Evolutionary conservation across 2,797 vertebrate genomes (phyloP).

Genomic region (Vultur gryphus): DNA sequence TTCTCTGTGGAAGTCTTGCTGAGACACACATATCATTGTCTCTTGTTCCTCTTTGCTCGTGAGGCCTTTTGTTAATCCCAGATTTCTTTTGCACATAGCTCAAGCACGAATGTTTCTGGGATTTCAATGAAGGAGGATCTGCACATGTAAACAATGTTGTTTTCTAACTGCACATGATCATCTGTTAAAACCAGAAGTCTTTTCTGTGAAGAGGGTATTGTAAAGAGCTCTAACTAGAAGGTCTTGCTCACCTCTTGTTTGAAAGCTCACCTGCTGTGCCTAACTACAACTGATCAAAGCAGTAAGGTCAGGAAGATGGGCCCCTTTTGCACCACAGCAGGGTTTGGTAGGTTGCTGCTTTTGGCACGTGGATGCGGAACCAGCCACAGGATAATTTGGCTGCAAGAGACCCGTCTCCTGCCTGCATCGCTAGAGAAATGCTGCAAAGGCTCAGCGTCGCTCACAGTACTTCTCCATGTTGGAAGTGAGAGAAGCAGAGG

Average conservation of each 20-base stretch:
- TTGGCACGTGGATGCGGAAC: not conserved
- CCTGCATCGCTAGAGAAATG: not conserved
- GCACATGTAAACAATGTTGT: not conserved
- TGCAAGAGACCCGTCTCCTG: not conserved
- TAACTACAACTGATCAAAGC: not conserved
- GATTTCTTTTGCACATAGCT: not conserved
- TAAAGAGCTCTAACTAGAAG: not conserved
- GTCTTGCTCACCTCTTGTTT: not conserved
- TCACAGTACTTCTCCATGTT: not conserved
- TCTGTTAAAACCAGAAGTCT: not conserved
- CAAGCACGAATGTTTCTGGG: not conserved
- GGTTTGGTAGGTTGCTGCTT: not conserved
- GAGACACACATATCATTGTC: slow-evolving; percentile 22
- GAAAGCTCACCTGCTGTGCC: not conserved
- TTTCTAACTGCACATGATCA: not conserved
- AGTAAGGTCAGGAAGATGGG: not conserved
- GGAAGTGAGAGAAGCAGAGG: not conserved
- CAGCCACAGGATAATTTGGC: not conserved
- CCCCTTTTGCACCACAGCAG: not conserved
- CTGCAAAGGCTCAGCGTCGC: not conserved
- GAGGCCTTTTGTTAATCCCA: not conserved
- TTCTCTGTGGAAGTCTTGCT: slow-evolving; percentile 24
- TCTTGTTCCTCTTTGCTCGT: not conserved
- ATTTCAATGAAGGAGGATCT: not conserved
- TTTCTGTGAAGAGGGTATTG: not conserved